phyloP scores from a whole-genome alignment of 2,888 invertebrate species.

The Diadegma fenestrale region DNA sequence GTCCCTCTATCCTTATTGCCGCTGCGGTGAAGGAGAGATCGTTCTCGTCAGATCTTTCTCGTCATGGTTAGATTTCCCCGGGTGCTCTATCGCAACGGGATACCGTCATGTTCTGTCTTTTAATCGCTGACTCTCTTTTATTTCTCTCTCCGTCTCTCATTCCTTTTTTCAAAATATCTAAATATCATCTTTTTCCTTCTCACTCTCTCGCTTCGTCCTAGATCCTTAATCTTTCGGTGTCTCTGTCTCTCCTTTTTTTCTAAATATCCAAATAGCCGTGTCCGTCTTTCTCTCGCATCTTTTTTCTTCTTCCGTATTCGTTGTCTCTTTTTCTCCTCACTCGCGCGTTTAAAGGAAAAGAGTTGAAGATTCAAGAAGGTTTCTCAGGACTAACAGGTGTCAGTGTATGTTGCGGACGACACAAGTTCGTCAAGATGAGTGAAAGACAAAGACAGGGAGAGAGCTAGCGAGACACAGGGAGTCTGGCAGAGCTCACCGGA shows the following conservation, averaged over 20 bases:
- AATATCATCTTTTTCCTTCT: constrained; percentile 3
- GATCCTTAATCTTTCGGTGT: constrained; percentile 4
- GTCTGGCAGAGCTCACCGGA: constrained; percentile 69
- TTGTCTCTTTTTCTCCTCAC: constrained; percentile 22
- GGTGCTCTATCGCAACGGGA: constrained; percentile 76
- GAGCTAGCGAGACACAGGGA: constrained; percentile 57
- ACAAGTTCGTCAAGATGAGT: constrained; percentile 23
- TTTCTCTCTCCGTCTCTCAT: background rate
- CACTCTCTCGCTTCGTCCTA: background rate
- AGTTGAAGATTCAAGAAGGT: constrained; percentile 49
- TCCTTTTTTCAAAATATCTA: constrained; percentile 33
- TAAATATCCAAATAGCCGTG: background rate
- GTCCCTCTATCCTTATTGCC: constrained; percentile 35
- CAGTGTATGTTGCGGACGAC: constrained; percentile 27
- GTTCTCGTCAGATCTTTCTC: constrained; percentile 53
- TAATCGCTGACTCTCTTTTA: background rate
- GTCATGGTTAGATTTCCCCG: constrained; percentile 62
- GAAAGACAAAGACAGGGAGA: background rate
- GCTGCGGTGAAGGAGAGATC: constrained; percentile 40
- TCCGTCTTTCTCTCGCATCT: background rate
- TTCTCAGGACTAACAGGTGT: constrained; percentile 41
- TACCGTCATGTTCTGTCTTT: constrained; percentile 67
- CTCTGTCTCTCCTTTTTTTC: constrained; percentile 26
- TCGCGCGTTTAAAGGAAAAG: constrained; percentile 50
- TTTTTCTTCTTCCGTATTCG: background rate